phyloP scores from a whole-genome alignment of 2,797 vertebrate genomes.

The Pipistrellus pygmaeus region DNA sequence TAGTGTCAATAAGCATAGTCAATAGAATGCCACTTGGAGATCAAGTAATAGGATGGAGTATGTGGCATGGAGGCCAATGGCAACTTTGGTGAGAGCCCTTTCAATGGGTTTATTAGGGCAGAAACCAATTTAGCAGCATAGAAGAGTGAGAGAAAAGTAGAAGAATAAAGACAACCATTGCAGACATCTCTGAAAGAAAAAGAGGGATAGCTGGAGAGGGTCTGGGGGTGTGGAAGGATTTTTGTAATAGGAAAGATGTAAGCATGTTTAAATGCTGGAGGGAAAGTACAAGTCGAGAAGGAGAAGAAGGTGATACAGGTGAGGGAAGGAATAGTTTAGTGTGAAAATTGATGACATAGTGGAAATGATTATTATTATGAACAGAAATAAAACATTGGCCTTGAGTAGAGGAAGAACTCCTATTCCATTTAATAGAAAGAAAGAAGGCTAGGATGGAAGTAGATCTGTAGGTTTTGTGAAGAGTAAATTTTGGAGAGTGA shows the following conservation, averaged over 20 bases:
- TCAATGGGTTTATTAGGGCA: neutral
- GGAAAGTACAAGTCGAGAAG: neutral
- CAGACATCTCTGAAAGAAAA: neutral
- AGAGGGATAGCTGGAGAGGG: neutral
- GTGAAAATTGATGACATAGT: neutral
- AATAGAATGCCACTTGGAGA: neutral
- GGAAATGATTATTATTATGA: neutral
- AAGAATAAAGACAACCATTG: neutral
- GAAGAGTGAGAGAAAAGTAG: neutral
- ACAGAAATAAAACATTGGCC: neutral
- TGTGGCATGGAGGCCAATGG: neutral
- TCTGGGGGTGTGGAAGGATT: neutral
- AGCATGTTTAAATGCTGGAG: neutral
- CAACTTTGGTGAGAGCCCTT: neutral
- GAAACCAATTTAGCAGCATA: neutral
- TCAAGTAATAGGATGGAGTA: neutral
- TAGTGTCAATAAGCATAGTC: neutral
- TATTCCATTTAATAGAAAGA: neutral
- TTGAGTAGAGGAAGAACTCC: neutral
- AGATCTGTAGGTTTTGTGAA: neutral
- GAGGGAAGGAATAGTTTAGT: neutral
- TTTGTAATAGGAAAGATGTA: neutral
- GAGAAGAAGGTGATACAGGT: neutral
- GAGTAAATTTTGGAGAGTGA: neutral
- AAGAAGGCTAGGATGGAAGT: neutral